Evolutionary conservation across 2,888 invertebrate species (phyloP).

Genomic region (Philhelius pedissequus): DNA sequence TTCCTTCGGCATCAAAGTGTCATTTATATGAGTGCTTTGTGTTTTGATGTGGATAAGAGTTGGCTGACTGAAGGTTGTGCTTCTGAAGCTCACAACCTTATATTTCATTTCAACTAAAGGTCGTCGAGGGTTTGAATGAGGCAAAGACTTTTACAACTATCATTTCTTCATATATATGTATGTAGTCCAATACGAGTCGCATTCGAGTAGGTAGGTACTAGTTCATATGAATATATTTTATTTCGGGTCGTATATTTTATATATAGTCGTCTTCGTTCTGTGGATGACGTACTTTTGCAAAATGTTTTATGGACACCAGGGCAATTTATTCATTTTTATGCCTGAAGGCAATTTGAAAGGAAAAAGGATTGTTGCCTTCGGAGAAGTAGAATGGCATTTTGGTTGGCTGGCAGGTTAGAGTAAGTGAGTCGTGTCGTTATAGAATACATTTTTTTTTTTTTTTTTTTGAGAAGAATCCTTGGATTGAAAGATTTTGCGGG

Average conservation of each 20-base stretch:
- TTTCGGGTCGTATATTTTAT: slow-evolving; percentile 60
- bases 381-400: not conserved
- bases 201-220: not conserved
- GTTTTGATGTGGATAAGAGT: slow-evolving; percentile 61
- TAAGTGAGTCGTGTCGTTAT: slow-evolving; percentile 5
- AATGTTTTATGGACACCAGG: slow-evolving; percentile 56
- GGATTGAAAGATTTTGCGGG: slow-evolving; percentile 7
- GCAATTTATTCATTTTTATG: slow-evolving; percentile 61
- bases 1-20: slow-evolving; percentile 60
- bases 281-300: slow-evolving; percentile 57
- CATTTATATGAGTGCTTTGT: slow-evolving; percentile 63
- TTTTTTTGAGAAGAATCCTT: not conserved
- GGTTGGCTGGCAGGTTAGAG: slow-evolving; percentile 17
- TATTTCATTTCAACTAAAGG: not conserved
- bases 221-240: slow-evolving; percentile 40
- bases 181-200: not conserved
- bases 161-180: slow-evolving; percentile 11
- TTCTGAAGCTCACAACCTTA: not conserved
- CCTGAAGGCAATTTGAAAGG: slow-evolving; percentile 42
- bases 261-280: slow-evolving; percentile 25
- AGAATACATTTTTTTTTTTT: too few relatives aligned
- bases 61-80: slow-evolving; percentile 12
- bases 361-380: slow-evolving; percentile 53
- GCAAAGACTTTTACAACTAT: slow-evolving; percentile 56
- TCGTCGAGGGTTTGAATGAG: slow-evolving; percentile 29